Base-by-base conservation (phyloP, 2,113 vertebrate genomes). In the Fulmarus glacialis region DNA sequence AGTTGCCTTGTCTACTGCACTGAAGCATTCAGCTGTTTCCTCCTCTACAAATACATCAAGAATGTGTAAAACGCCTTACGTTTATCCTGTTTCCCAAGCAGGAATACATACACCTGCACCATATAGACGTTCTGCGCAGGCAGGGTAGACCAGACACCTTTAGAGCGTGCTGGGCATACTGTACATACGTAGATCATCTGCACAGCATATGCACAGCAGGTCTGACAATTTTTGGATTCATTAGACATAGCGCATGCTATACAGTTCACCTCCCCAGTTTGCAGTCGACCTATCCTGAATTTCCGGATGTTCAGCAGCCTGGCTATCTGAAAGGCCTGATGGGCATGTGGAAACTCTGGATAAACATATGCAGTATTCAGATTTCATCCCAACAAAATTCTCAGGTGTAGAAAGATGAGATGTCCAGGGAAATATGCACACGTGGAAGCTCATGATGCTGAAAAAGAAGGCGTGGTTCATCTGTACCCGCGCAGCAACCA, bases 291-390 rank as follows among this genome's bases (percentile, higher is more conserved):
- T 87, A 56, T 79, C 81, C 82, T 85, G 89, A 94, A 91, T 91
- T 87, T 96, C 78, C 19, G 70, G 91, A 85, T 82, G 62, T 87
- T 97, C 87, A 87, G 81, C 90, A 95, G 73, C 47, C 48, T 1
- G 0, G 48, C 64, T 91, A 45, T 94, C 87, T 80, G 73, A 64
- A 87, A 75, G 73, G 36, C 87, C 90, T 55, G 19, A 26, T 79
- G 84, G 78, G 84, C 92, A 56, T 18, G 60, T 80, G 84, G 84
- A 91, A 95, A 87, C 52, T 87, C 73, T 87, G 89, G 67, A 23
- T 92, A 62, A 91, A 66, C 3, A 2, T 26, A 74, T 6, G 1
- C 32, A 64, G 30, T 12, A 36, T 32, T 72, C 60, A 68, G 73
- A 85, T 93, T 85, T 89, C 82, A 56, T 80, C 70, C 87, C 81